Conservation (phyloP, 2,888 invertebrate genomes). For the Diplazon laetatorius region DNA sequence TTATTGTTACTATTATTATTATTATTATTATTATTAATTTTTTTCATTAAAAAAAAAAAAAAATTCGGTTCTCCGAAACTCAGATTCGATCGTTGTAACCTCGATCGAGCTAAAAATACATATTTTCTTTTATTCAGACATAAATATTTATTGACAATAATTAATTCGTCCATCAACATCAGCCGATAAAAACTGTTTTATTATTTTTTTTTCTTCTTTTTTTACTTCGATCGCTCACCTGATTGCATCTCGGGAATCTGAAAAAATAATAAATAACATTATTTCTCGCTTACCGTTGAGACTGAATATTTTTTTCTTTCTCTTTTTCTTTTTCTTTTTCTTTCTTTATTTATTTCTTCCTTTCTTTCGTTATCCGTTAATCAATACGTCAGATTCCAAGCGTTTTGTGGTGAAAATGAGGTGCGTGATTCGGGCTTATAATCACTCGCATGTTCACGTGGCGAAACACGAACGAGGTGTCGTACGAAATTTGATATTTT, state of each 20-base stretch:
- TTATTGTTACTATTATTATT: no score
- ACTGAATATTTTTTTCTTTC: neutral
- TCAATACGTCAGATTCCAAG: conserved; percentile 24
- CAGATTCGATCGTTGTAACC: neutral
- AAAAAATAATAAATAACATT: conserved; percentile 36
- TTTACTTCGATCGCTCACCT: neutral
- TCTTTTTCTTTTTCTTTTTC: no score
- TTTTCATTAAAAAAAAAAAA: no score
- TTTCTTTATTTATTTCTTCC: neutral
- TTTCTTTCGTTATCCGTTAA: conserved; percentile 45
- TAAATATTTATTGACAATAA: conserved; percentile 3
- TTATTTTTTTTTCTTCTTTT: neutral
- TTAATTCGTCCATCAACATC: neutral
- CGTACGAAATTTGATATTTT: neutral
- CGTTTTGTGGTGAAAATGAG: conserved; percentile 20
- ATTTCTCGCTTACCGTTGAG: neutral
- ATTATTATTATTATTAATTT: no score
- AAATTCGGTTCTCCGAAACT: no score
- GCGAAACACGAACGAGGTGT: conserved; percentile 26
- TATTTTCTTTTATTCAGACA: neutral
- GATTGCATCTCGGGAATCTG: conserved; percentile 13
- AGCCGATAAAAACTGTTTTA: neutral
- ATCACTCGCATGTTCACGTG: conserved; percentile 29
- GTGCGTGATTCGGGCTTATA: conserved; percentile 45
- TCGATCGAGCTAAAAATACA: neutral